Percentiles rank a stretch among this genome's conserved stretches.
phyloP scores from a whole-genome alignment of 2,888 invertebrate genomes.

The Argynnis bischoffii region DNA sequence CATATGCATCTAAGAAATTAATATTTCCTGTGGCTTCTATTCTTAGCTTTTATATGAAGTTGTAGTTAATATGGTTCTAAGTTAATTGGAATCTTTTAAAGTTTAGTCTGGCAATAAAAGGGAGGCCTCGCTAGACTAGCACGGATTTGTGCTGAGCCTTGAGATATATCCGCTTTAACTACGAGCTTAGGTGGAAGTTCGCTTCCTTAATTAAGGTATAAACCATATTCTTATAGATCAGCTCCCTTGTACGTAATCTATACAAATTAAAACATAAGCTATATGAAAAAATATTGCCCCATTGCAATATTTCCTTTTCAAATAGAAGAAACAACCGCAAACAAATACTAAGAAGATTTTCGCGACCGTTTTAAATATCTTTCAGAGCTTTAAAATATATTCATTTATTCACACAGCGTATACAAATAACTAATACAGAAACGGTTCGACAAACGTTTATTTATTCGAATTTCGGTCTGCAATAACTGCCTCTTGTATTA shows the following conservation, averaged over 20 bases:
- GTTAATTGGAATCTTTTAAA: constrained; percentile 81
- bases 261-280: constrained; percentile 10
- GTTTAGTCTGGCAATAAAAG: constrained; percentile 73
- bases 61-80: constrained; percentile 36
- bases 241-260: neutral
- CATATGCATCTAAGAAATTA: neutral
- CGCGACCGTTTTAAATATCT: constrained; percentile 5
- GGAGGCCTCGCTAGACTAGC: constrained; percentile 45
- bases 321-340: neutral
- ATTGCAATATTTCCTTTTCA: neutral
- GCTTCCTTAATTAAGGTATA: constrained; percentile 33
- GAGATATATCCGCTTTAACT: constrained; percentile 30
- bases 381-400: constrained; percentile 15
- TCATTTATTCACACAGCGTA: constrained; percentile 28
- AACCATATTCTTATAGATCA: constrained; percentile 26
- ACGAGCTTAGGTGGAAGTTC: constrained; percentile 28
- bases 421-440: constrained; percentile 34
- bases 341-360: neutral
- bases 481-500: constrained; percentile 80
- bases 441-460: constrained; percentile 53
- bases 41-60: constrained; percentile 25
- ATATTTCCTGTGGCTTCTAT: constrained; percentile 12
- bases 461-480: constrained; percentile 66
- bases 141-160: constrained; percentile 26
- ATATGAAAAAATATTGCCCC: neutral